Base-by-base conservation (phyloP, 1,140 invertebrate genomes). In the Drosophila varians region DNA sequence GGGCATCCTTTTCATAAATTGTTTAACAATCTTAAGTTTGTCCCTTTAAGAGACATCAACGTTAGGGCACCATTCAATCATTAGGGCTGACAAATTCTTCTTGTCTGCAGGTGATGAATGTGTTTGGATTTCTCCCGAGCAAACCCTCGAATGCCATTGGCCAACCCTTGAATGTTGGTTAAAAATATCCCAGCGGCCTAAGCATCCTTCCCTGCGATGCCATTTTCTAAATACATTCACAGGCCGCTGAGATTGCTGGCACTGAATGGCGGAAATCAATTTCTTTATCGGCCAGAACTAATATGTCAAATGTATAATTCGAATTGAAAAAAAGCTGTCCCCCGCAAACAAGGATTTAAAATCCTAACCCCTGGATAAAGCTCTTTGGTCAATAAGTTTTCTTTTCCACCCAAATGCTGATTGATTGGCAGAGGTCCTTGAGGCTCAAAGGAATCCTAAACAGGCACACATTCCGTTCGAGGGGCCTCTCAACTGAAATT, bases 251-350 rank as follows among this genome's bases (percentile, higher is more conserved):
- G 47, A 36, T 65, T 66, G 48, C 38, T 70, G 66, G 45, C 43
- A 47, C 36, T 79, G 80, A 84, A 86, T 79, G 80, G 80, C 79
- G 86, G 56, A 86, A 86, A 86, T 86, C 80, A 86, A 86, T 86
- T 86, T 77, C 80, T 77, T 84, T 73, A 87, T 87, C 77, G 82
- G 55, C 82, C 82, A 76, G 52, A 73, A 80, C 82, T 86, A 86
- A 86, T 86, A 86, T 86, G 80, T 86, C 82, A 86, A 86, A 86
- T 80, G 68, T 87, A 80, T 86, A 87, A 87, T 73, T 75, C 65
- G 55, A 66, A 49, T 53, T 31, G 7, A 14, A 7, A 28, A 21
- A 12, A 9, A 14, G 14, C 25, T 46, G 40, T 12, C 54, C 34
- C 54, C 72, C 71, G 71, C 60, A 71, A 71, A 62, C 60, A 71